Evolutionary conservation across 1,140 invertebrate genomes (phyloP).

Genomic region (Ericerus pela): DNA sequence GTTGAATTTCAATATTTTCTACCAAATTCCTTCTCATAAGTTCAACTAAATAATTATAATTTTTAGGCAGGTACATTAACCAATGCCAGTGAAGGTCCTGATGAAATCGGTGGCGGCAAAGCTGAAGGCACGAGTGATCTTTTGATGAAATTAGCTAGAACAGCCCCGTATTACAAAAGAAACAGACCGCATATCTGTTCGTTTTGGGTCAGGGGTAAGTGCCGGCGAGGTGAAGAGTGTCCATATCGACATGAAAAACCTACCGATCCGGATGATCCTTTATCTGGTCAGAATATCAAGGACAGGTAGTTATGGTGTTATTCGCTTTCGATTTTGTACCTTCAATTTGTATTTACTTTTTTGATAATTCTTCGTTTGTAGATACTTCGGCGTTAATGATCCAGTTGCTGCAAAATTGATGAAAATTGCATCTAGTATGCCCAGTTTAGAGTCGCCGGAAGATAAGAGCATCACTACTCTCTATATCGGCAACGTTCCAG

Average conservation of each 20-base stretch:
- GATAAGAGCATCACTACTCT: constrained; percentile 92
- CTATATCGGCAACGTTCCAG: constrained; percentile 87
- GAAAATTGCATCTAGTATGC: constrained; percentile 82
- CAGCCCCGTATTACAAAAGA: constrained; percentile 95
- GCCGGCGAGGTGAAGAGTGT: constrained; percentile 96
- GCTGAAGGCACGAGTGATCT: constrained; percentile 73
- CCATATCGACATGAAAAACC: constrained; percentile 98
- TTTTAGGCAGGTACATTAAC: neutral
- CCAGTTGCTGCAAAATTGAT: constrained; percentile 97
- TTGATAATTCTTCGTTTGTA: constrained; percentile 19
- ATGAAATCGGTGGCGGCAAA: constrained; percentile 42
- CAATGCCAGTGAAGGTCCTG: constrained; percentile 17
- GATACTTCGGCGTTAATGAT: constrained; percentile 96
- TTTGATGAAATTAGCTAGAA: constrained; percentile 84
- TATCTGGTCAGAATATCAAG: constrained; percentile 98
- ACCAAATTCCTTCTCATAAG: no score
- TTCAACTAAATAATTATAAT: neutral
- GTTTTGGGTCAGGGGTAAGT: constrained; percentile 99
- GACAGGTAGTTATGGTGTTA: constrained; percentile 41
- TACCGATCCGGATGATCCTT: constrained; percentile 96
- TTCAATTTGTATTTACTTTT: neutral
- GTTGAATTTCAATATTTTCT: no score
- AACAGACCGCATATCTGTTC: constrained; percentile 99
- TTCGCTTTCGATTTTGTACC: neutral
- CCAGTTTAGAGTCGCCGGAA: constrained; percentile 85